phyloP scores from a whole-genome alignment of 2,797 vertebrate species.

The Podargus strigoides region DNA sequence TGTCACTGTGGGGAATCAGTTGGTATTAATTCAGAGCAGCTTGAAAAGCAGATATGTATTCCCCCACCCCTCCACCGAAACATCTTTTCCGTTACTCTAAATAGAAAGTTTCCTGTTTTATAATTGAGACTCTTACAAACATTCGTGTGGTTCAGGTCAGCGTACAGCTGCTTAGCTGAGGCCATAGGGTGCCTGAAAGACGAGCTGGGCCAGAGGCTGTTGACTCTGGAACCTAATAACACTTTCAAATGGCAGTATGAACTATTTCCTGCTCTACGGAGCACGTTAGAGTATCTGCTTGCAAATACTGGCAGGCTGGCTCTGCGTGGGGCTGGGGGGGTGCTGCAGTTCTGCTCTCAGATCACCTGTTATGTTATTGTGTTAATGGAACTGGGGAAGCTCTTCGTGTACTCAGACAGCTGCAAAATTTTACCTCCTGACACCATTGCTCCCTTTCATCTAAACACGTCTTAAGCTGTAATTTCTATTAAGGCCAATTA shows the following conservation, averaged over 20 bases:
- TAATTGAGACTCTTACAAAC: not conserved
- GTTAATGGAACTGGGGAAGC: not conserved
- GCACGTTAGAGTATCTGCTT: not conserved
- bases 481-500: not conserved
- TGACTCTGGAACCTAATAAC: conserved; percentile 42
- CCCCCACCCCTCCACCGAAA: not conserved
- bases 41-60: not conserved
- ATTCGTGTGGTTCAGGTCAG: not conserved
- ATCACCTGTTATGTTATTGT: not conserved
- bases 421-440: not conserved
- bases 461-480: not conserved
- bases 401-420: not conserved
- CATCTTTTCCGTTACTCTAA: not conserved
- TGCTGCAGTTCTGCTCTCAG: not conserved
- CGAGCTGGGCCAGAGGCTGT: not conserved
- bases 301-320: not conserved
- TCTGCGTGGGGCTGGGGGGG: not conserved
- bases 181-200: conserved; percentile 2
- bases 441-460: not conserved
- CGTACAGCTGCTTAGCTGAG: not conserved
- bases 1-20: rapidly evolving
- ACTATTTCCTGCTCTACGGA: conserved; percentile 9
- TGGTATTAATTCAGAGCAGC: not conserved
- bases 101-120: conserved; percentile 35
- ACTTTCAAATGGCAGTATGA: not conserved